phyloP scores from a whole-genome alignment of 2,113 vertebrate species.

The Lophotis ruficrista region DNA sequence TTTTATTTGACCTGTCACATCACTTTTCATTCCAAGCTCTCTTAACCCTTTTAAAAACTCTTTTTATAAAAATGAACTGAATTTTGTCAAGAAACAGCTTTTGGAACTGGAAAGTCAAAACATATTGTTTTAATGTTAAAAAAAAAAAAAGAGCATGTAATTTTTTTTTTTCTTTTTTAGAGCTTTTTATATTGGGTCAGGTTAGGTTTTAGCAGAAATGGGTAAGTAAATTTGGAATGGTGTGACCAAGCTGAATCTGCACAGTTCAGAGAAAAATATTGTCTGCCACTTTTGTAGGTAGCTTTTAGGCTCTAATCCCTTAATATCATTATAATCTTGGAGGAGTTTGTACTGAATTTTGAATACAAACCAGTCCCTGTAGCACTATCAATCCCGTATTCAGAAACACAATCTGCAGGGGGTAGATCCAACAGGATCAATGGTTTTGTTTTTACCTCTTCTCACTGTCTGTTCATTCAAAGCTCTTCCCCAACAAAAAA shows the following conservation, averaged over 20 bases:
- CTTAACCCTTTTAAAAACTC: neutral
- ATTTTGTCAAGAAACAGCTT: neutral
- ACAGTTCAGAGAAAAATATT: neutral
- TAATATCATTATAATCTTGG: neutral
- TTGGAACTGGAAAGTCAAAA: neutral
- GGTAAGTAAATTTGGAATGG: neutral
- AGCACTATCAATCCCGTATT: neutral
- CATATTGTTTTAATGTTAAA: neutral
- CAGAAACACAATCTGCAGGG: neutral
- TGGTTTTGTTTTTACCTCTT: neutral
- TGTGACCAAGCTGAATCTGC: neutral
- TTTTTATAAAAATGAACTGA: neutral
- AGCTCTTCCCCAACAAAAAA: neutral
- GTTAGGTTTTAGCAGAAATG: neutral
- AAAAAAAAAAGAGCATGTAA: neutral
- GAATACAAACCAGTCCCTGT: neutral
- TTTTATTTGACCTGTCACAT: neutral
- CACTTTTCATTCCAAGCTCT: neutral
- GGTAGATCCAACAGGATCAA: neutral
- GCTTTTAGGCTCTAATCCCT: neutral
- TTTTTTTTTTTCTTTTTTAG: neutral
- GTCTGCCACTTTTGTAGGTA: neutral
- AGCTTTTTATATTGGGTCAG: neutral
- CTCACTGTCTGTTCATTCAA: neutral
- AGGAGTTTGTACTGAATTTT: neutral